Evolutionary conservation across 2,888 invertebrate genomes (phyloP).

Genomic region (Zhuqinia jingwanae): DNA sequence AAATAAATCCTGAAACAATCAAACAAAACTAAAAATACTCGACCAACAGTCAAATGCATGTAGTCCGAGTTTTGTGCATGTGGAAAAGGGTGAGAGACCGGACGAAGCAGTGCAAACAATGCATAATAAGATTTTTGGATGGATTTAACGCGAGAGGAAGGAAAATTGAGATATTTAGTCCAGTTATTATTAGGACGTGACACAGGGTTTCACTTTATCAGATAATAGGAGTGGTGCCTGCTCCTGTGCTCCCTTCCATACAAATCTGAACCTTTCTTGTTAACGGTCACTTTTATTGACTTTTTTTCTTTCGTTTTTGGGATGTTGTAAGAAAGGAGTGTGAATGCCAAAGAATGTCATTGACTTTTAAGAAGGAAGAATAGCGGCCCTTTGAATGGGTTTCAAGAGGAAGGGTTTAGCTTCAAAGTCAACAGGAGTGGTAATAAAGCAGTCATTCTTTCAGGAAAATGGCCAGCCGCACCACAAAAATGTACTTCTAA

Average conservation of each 20-base stretch:
- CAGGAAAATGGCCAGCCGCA: not conserved
- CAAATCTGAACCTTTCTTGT: not conserved
- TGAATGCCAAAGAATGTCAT: not conserved
- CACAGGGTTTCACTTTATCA: too few species aligned
- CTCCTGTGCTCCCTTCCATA: not conserved
- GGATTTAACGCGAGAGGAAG: too few species aligned
- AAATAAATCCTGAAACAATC: not conserved
- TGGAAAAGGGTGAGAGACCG: too few species aligned
- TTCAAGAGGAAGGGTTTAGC: not conserved
- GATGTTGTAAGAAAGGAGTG: not conserved
- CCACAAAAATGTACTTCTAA: not conserved
- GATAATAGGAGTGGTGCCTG: not conserved
- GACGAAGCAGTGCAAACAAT: too few species aligned
- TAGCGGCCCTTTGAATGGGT: conserved; percentile 10
- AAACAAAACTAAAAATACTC: not conserved
- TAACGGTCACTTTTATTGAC: conserved; percentile 1
- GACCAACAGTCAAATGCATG: not conserved
- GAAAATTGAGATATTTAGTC: too few species aligned
- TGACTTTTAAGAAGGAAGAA: not conserved
- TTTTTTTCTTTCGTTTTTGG: not conserved
- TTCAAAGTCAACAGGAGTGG: not conserved
- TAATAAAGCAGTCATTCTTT: conserved; percentile 29
- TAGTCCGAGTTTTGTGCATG: too few species aligned
- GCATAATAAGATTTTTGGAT: too few species aligned
- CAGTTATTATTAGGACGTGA: too few species aligned